Base-by-base conservation (phyloP, 35 echinoderm and acorn worm species). In the Ophiothrix spiculata region DNA sequence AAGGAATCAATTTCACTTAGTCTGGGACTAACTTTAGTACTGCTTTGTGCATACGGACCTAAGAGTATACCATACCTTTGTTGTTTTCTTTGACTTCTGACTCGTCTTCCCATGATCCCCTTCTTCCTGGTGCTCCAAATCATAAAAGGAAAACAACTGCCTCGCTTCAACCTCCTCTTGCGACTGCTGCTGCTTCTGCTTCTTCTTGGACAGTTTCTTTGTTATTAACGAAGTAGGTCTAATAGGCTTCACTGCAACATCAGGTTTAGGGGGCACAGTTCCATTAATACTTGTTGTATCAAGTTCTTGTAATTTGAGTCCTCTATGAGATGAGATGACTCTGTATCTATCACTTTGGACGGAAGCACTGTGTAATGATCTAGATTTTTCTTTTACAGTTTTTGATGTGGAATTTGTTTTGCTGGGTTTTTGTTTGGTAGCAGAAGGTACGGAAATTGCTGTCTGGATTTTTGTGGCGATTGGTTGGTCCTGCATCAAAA, bases 141-240 rank as follows among this genome's bases (percentile, higher is more conserved):
- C 81, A 63, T 42, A 63, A 54, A 84, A 84, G 35, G 32, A 84
- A 64, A 69, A 84, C 46, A 63, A 60, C 35, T 84, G 54, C 81
- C 63, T 84, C 13, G 81, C 81, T 63, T 36, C 54, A 15, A 64
- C 54, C 45, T 84, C 81, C 0, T 14, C 81, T 28, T 36, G 13
- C 16, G 10, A 28, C 78, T 0, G 78, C 1, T 19, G 78, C 49
- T 36, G 42, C 31, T 13, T 31, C 42, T 13, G 46, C 39, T 46
- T 63, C 54, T 64, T 84, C 77, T 79, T 69, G 60, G 60, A 69
- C 8, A 28, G 29, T 69, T 69, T 69, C 23, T 12, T 69, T 15
- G 60, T 15, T 69, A 69, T 25, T n/a, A 69, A 69, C 8, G 60
- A 69, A 4, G 60, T 69, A 4, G 60, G 60, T 69, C 60, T 69